Conservation (phyloP, 2,797 vertebrate species). For the Danio jaintianensis region DNA sequence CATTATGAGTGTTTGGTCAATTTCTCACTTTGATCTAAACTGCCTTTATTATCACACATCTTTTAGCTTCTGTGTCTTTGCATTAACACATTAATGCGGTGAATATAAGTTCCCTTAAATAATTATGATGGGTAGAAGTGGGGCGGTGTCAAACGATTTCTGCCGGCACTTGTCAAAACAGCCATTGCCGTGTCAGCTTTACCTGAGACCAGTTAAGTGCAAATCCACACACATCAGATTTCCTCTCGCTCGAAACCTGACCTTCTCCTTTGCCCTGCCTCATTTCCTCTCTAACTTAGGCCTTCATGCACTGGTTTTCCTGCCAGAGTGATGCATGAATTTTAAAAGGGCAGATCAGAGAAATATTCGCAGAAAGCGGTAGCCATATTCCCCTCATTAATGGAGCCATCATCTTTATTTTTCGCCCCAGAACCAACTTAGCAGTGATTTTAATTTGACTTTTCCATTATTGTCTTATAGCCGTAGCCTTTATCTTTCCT, state of each 20-base stretch:
- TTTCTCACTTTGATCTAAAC: background rate
- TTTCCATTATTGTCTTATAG: conserved; percentile 83
- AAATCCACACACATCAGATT: conserved; percentile 43
- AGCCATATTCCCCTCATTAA: conserved; percentile 81
- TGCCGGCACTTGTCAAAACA: conserved; percentile 49
- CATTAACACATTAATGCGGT: conserved; percentile 9
- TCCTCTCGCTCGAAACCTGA: conserved; percentile 43
- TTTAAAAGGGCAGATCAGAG: conserved; percentile 55
- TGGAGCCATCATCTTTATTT: conserved; percentile 70
- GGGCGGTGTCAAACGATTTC: conserved; percentile 59
- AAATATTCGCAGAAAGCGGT: conserved; percentile 71
- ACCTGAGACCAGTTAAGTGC: conserved; percentile 41
- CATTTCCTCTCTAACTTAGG: conserved; percentile 41
- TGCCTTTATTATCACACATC: background rate
- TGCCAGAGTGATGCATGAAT: conserved; percentile 50
- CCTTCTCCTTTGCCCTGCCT: conserved; percentile 28
- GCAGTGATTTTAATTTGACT: conserved; percentile 76
- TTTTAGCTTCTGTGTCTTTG: background rate
- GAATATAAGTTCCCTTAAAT: conserved; percentile 36
- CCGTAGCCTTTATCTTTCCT: conserved; percentile 73
- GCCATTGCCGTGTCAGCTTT: conserved; percentile 37
- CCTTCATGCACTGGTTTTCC: conserved; percentile 39
- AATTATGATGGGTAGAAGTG: conserved; percentile 60
- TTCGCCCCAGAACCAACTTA: conserved; percentile 75
- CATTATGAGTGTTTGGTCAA: background rate